phyloP scores from a whole-genome alignment of 2,797 vertebrate species.

The Sternarchorhynchus goeldii region DNA sequence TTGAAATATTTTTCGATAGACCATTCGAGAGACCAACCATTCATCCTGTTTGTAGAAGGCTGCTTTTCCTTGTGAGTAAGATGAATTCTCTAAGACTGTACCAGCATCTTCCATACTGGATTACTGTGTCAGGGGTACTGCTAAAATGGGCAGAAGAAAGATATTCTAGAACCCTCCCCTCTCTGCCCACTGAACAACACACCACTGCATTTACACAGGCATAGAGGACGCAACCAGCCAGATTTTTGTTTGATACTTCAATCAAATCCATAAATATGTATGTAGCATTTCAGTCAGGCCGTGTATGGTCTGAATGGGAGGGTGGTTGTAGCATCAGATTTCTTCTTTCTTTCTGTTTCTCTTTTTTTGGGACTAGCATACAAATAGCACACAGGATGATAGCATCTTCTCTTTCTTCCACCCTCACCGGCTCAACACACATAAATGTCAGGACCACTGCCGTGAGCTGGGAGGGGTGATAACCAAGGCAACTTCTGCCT shows the following conservation, averaged over 20 bases:
- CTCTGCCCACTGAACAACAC: not conserved
- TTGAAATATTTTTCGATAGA: too few relatives aligned
- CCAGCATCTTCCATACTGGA: too few relatives aligned
- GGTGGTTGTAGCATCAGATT: not conserved
- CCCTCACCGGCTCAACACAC: not conserved
- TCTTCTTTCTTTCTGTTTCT: not conserved
- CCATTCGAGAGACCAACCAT: too few relatives aligned
- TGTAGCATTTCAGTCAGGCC: constrained; percentile 35
- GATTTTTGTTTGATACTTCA: not conserved
- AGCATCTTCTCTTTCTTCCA: constrained; percentile 31
- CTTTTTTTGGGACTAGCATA: not conserved
- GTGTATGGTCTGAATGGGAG: not conserved
- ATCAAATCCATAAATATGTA: constrained; percentile 26
- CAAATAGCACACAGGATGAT: constrained; percentile 19
- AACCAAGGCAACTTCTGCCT: constrained; percentile 19
- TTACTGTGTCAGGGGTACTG: too few relatives aligned
- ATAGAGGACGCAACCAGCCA: not conserved
- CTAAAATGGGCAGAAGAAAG: too few relatives aligned
- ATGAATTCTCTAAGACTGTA: too few relatives aligned
- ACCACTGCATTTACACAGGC: not conserved
- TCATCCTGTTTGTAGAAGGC: too few relatives aligned
- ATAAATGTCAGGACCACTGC: constrained; percentile 37
- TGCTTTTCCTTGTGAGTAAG: too few relatives aligned
- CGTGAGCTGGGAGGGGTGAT: constrained; percentile 32
- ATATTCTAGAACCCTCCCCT: too few relatives aligned